Evolutionary conservation across 1,140 invertebrate genomes (phyloP).

Genomic region (Drosophila rhopaloa): DNA sequence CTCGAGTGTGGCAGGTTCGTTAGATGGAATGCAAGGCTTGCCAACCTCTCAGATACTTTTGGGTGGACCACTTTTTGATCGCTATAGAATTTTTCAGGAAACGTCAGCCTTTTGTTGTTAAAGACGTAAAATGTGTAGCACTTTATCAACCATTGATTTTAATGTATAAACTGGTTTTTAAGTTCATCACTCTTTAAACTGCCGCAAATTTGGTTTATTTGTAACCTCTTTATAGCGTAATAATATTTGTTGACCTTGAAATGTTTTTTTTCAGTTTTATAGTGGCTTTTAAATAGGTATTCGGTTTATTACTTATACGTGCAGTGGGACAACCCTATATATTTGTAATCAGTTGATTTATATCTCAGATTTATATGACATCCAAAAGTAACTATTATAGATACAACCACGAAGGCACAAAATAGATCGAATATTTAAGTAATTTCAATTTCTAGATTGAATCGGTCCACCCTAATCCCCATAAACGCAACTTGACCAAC

Average conservation of each 20-base stretch:
- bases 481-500: conserved; percentile 7
- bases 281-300: neutral
- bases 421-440: neutral
- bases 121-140: neutral
- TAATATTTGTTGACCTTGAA: neutral
- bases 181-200: conserved; percentile 9
- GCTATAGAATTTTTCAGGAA: no score
- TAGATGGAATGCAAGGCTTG: conserved; percentile 19
- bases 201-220: neutral
- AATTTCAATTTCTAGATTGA: no score
- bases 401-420: no score
- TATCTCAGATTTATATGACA: no score
- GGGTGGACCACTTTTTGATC: neutral
- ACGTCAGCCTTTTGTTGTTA: neutral
- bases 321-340: no score
- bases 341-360: no score
- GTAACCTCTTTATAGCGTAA: neutral
- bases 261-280: neutral
- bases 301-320: neutral
- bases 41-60: neutral
- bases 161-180: neutral
- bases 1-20: conserved; percentile 67
- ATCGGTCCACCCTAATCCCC: conserved; percentile 13
- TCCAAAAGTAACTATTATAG: no score
- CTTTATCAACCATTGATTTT: conserved; percentile 1